Evolutionary conservation across 2,797 vertebrate genomes (phyloP).

Genomic region (Anguilla obscura): DNA sequence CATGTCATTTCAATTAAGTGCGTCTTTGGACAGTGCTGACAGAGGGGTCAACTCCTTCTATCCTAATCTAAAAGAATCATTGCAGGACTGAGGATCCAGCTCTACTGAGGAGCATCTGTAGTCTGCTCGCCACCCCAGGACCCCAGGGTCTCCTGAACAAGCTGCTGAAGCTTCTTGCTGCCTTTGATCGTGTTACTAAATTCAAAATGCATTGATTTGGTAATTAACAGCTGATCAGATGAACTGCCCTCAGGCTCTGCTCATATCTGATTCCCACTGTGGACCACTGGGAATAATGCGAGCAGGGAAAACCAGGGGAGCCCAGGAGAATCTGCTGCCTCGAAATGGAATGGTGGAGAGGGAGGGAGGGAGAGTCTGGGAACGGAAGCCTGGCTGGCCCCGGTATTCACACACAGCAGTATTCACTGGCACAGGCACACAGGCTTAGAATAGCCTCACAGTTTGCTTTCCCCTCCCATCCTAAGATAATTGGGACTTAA

Average conservation of each 20-base stretch:
- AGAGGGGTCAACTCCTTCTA: neutral
- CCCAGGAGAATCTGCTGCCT: neutral
- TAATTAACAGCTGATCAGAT: neutral
- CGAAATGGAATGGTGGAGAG: neutral
- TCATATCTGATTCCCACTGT: neutral
- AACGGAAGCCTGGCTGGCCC: conserved; percentile 20
- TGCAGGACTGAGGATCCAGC: neutral
- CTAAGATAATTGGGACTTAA: conserved; percentile 5
- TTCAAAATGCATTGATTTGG: neutral
- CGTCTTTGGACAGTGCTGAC: neutral
- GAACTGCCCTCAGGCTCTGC: neutral
- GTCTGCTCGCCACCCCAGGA: neutral
- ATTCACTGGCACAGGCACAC: conserved; percentile 7
- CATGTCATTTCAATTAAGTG: conserved; percentile 3
- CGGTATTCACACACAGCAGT: conserved; percentile 3
- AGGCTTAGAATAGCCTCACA: neutral
- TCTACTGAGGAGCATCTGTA: conserved; percentile 8
- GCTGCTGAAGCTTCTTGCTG: neutral
- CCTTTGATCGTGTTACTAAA: conserved; percentile 7
- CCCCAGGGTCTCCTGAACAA: conserved; percentile 17
- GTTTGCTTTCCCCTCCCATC: neutral
- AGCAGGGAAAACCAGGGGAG: conserved; percentile 18
- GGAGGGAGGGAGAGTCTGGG: conserved; percentile 16
- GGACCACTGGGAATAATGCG: neutral
- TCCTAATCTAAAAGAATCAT: neutral